Base-by-base conservation (phyloP, 2,113 vertebrate genomes). In the Hoplias malabaricus region DNA sequence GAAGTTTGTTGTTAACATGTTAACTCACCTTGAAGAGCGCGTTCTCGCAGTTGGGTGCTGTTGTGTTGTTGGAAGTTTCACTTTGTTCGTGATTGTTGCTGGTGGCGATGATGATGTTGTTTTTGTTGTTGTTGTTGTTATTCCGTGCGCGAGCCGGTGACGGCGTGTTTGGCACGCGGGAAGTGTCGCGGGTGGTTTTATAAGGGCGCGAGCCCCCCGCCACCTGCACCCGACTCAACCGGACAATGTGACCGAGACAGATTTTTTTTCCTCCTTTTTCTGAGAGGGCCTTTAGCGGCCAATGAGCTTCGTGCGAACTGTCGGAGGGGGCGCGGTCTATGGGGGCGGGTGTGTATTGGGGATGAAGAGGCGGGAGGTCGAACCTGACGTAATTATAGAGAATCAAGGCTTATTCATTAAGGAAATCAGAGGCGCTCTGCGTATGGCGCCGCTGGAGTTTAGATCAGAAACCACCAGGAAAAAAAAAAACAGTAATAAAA, bases 301-400 rank as follows among this genome's bases (percentile, higher is more conserved):
- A 95, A 96, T 96, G 85, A 92, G 92, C 81, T 78, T 75, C 69
- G 62, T 27, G 74, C 74, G 73, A 80, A 59, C 72, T 6, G 40
- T 8, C 29, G 67, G 48, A 31, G 57, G 73, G 50, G 70, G 67
- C 27, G 80, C 80, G 78, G 67, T 40, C 54, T 23, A 21, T 50
- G 48, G n/a, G 5, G 16, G 46, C 2, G 11, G 2, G 40, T 4
- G 40, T 4, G 4, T 4, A 12, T 2, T 48, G 71, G 53, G n/a
- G 69, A 5, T 77, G 72, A 77, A 81, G 83, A 75, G 16, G 80
- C 72, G 81, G 83, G 83, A 77, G 85, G 88, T 87, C 84, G 85
- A 86, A 85, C 84, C 92, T 94, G 94, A 94, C 89, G 93, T 94
- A 92, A 95, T 92, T 88, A 89, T 80, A 88, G 85, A 86, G 90